Evolutionary conservation across 2,888 invertebrate species (phyloP), one percentile per base, ranked within the genome.

Genomic region (Hartigia nigra): DNA sequence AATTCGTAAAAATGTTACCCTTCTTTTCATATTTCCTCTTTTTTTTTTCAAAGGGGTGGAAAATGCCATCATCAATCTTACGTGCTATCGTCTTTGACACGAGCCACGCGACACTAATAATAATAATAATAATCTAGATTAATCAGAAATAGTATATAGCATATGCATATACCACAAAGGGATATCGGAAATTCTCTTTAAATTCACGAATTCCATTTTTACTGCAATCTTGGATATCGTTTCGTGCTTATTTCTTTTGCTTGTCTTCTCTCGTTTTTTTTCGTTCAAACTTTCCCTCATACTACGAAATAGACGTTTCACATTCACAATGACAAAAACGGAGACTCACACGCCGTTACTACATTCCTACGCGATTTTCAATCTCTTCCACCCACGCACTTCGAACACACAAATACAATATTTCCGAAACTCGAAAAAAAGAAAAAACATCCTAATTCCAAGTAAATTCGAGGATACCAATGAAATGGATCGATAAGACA

Each of bases 381-480:
- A 23, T 23, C 23, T 55, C 23, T 55, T n/a, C n/a, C n/a, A n/a
- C 23, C 14, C 55, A 23, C 23, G 9, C 55, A 55, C 55, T 55
- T 55, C 55, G 9, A 23, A 55, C 55, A 23, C 55, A 23, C 23
- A 2, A 23, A 55, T 55, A 55, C 55, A 55, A 55, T 55, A 23
- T 55, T 55, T 55, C 55, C 55, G 55, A 55, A 55, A 55, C 9
- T 55, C 23, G 23, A 55, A 23, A 55, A 23, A 55, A 9, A 4
- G 23, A 34, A 35, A 39, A 76, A 32, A 75, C 76, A 31, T 74
- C 78, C 81, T 82, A 82, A 84, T 84, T 81, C 82, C 82, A 80
- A 80, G 81, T 76, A 79, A 83, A 81, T 84, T 81, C 79, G 77
- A 72, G 31, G 55, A 55, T 23, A 55, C 55, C 55, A 55, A 55